A percentile compares a stretch with the other conserved stretches of the same genome.
Evolutionary conservation across 2,797 vertebrate species (phyloP).

Genomic region (Tokudaia tokunoshimensis): DNA sequence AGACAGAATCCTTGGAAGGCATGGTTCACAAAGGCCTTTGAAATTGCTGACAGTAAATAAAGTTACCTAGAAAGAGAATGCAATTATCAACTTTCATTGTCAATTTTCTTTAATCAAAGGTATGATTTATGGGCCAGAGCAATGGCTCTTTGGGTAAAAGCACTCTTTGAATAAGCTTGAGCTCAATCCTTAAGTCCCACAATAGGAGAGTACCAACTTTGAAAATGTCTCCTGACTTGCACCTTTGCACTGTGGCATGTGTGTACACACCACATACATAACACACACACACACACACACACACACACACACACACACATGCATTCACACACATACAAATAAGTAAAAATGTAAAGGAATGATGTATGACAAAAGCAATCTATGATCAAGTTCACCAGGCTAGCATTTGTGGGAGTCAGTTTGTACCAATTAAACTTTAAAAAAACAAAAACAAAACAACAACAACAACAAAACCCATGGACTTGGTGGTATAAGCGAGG

Average conservation of each 20-base stretch:
- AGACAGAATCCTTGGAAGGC: not conserved
- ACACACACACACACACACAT: not conserved
- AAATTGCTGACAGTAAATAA: not conserved
- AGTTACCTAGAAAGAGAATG: not conserved
- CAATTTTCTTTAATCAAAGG: not conserved
- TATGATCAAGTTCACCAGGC: not conserved
- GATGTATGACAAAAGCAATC: constrained; percentile 1
- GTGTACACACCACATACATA: not conserved
- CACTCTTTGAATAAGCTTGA: not conserved
- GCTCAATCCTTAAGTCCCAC: not conserved
- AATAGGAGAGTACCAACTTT: not conserved
- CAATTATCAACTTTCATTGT: constrained; percentile 6
- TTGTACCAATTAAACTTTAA: not conserved
- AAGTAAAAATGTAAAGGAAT: not conserved
- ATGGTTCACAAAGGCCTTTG: not conserved
- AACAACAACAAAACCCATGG: not conserved
- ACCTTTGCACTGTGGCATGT: not conserved
- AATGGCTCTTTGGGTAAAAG: not conserved
- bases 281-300: not conserved
- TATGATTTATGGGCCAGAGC: not conserved
- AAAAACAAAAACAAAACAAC: not conserved
- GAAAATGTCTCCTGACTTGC: not conserved
- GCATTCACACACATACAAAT: not conserved
- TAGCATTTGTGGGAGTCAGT: constrained; percentile 5
- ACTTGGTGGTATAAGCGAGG: not conserved